Evolutionary conservation across 2,797 vertebrate genomes (phyloP).

Genomic region (Podarcis siculus): DNA sequence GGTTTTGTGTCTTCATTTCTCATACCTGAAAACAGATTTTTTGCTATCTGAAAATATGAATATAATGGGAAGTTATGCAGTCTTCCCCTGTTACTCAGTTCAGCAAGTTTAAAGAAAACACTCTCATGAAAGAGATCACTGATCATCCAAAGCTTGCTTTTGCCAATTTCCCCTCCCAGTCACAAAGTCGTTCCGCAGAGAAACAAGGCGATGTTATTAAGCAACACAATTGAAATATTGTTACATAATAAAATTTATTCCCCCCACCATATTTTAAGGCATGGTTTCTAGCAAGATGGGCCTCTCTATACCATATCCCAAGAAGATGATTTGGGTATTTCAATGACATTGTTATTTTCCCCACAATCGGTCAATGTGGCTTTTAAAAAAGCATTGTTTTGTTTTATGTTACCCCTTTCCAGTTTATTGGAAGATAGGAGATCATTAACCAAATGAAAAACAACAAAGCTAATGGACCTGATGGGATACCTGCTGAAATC

Average conservation of each 20-base stretch:
- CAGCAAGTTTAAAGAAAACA: constrained; percentile 31
- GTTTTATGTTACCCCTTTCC: neutral
- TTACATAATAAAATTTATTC: neutral
- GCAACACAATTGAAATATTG: neutral
- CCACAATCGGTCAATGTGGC: neutral
- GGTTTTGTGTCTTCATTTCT: constrained; percentile 5
- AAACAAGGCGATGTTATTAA: neutral
- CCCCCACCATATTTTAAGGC: neutral
- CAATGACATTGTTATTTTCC: too few relatives aligned
- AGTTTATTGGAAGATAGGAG: neutral
- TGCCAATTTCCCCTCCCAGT: constrained; percentile 4
- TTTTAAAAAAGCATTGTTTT: neutral
- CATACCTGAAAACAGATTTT: constrained; percentile 16
- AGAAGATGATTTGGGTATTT: neutral
- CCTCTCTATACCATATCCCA: neutral
- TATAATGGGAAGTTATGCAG: constrained; percentile 6
- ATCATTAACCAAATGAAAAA: too few relatives aligned
- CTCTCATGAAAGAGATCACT: constrained; percentile 19
- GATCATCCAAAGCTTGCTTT: constrained; percentile 1
- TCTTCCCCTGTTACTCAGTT: constrained; percentile 2
- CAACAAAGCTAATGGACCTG: too few relatives aligned
- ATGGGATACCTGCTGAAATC: too few relatives aligned
- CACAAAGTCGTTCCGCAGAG: neutral
- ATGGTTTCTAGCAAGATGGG: neutral
- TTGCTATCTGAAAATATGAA: constrained; percentile 19